Percentiles rank a stretch among this genome's conserved stretches.
phyloP scores from a whole-genome alignment of 2,797 vertebrate genomes.

The Malacoctenus gilli region DNA sequence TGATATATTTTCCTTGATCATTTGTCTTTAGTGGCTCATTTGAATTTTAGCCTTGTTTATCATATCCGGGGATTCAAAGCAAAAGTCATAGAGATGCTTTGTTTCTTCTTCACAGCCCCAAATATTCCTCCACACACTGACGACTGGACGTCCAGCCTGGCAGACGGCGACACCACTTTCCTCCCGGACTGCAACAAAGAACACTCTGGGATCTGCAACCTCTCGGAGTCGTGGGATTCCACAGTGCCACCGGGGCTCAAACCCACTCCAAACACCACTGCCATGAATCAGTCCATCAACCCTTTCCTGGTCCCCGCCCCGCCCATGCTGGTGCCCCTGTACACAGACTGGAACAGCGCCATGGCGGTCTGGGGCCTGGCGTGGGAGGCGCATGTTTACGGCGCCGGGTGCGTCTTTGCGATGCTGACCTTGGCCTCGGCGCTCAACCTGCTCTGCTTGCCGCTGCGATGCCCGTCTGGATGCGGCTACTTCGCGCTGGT shows the following conservation, averaged over 20 bases:
- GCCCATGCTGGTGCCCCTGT: slow-evolving; percentile 84
- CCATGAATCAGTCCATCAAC: slow-evolving; percentile 68
- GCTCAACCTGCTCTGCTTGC: slow-evolving; percentile 84
- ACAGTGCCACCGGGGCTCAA: slow-evolving; percentile 41
- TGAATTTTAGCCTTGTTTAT: background rate
- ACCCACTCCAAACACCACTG: slow-evolving; percentile 62
- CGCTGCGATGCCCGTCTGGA: slow-evolving; percentile 85
- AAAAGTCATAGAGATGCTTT: slow-evolving; percentile 1
- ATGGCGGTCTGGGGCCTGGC: slow-evolving; percentile 89
- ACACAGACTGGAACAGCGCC: slow-evolving; percentile 89
- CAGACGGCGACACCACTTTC: slow-evolving; percentile 41
- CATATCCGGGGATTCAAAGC: background rate
- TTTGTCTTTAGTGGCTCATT: slow-evolving; percentile 1
- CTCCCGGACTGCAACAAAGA: slow-evolving; percentile 83
- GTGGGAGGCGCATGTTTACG: slow-evolving; percentile 91
- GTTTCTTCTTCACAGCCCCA: background rate
- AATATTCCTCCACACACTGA: slow-evolving; percentile 49
- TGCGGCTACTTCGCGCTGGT: slow-evolving; percentile 85
- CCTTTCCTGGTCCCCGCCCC: slow-evolving; percentile 67
- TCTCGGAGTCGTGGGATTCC: slow-evolving; percentile 66
- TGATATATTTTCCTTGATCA: background rate
- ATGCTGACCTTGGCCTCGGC: slow-evolving; percentile 83
- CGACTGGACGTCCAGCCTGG: slow-evolving; percentile 64
- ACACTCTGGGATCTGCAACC: slow-evolving; percentile 76
- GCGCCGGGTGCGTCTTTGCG: slow-evolving; percentile 84